Conservation (phyloP, 2,888 invertebrate genomes). For the Dastarcus helophoroides region DNA sequence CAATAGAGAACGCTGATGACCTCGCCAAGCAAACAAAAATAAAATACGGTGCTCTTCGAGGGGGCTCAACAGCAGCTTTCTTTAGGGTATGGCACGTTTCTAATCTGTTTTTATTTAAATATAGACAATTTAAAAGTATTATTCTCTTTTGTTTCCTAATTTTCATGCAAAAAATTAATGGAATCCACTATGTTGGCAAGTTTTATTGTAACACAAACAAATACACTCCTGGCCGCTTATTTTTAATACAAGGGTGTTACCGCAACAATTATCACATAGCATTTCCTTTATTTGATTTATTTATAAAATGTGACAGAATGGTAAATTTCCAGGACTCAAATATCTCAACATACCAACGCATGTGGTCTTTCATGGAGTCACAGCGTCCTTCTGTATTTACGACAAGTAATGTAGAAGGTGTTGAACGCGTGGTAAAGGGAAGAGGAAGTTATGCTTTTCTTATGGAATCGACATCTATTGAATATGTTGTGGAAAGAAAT, state of each 20-base stretch:
- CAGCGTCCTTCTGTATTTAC: conserved; percentile 81
- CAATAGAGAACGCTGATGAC: conserved; percentile 92
- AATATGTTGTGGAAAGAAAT: conserved; percentile 82
- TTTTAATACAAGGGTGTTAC: too few relatives aligned
- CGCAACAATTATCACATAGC: too few relatives aligned
- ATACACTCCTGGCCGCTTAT: too few relatives aligned
- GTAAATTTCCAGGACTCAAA: conserved; percentile 77
- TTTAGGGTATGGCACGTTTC: conserved; percentile 68
- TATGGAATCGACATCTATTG: conserved; percentile 96
- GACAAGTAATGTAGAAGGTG: conserved; percentile 76
- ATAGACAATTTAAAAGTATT: too few relatives aligned
- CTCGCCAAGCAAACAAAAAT: conserved; percentile 93
- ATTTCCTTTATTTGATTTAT: too few relatives aligned
- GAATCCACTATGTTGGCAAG: too few relatives aligned
- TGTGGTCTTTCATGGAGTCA: conserved; percentile 94
- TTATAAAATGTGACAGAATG: too few relatives aligned
- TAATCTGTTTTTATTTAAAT: conserved; percentile 1
- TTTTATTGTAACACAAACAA: background rate
- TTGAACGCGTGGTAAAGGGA: conserved; percentile 74
- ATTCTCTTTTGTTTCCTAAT: too few relatives aligned
- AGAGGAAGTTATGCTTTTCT: conserved; percentile 89
- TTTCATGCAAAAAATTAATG: too few relatives aligned
- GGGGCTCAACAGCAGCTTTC: conserved; percentile 89
- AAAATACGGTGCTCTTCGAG: conserved; percentile 87
- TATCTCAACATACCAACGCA: conserved; percentile 83